Percentiles rank a stretch among this genome's conserved stretches.
Conservation (phyloP, 1,140 invertebrate genomes). For the Antheraea pernyi region DNA sequence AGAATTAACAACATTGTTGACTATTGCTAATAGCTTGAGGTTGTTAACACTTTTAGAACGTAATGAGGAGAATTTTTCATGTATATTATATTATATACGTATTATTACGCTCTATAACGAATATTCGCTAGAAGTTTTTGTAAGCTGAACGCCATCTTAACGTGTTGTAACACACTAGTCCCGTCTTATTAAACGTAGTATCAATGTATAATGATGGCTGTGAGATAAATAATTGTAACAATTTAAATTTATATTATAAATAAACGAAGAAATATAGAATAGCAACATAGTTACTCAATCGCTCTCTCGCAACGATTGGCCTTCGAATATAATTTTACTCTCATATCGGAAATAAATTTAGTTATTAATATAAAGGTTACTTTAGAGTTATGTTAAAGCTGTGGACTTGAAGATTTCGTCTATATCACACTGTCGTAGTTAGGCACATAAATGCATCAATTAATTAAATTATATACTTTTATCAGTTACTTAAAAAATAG, state of each 20-base stretch:
- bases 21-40: conserved; percentile 79
- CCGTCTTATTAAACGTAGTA: conserved; percentile 76
- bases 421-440: too few relatives aligned
- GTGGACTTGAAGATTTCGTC: too few relatives aligned
- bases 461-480: too few relatives aligned
- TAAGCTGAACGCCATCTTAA: conserved; percentile 72
- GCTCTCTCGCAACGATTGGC: conserved; percentile 50
- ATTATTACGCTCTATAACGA: conserved; percentile 69
- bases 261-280: conserved; percentile 64
- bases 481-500: too few relatives aligned
- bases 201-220: conserved; percentile 79
- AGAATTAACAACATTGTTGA: conserved; percentile 77
- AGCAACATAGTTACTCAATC: conserved; percentile 43
- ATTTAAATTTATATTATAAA: conserved; percentile 74
- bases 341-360: conserved; percentile 2
- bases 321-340: conserved; percentile 23
- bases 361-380: neutral
- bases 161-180: conserved; percentile 75
- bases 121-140: conserved; percentile 75
- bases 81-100: conserved; percentile 63
- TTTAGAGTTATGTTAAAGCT: too few relatives aligned
- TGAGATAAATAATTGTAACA: conserved; percentile 76
- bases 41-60: conserved; percentile 78
- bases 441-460: too few relatives aligned
- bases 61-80: conserved; percentile 75